Evolutionary conservation across 2,797 vertebrate genomes (phyloP), one percentile per base, ranked within the genome.

Genomic region (Ammospiza maritima): DNA sequence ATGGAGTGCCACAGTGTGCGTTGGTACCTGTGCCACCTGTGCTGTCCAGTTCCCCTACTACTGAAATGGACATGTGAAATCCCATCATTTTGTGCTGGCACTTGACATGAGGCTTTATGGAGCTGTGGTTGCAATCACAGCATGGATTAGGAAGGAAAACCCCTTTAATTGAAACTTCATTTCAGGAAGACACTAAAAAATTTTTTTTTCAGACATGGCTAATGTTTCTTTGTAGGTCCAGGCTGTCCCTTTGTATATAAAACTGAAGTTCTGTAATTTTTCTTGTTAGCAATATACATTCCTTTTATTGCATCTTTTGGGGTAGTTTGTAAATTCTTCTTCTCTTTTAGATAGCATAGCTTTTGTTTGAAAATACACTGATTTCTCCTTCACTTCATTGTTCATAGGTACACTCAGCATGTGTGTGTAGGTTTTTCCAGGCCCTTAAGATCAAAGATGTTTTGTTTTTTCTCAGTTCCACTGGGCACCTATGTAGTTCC

Each of bases 1-100:
- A 65, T 10, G 7, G 11, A 60, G 12, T 11, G 23, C 20, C 5
- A 40, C 11, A 0, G 0, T 0, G 0, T 48, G 20, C 13, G 2
- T 30, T 80, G 54, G 27, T 58, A 51, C 17, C 13, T 51, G 9
- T 26, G 20, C 34, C 3, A 1, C n/a, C 44, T 83, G 51, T 81
- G 30, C 56, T 81, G 62, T 54, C 26, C 2, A 1, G 17, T 67
- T 82, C 42, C 9, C 5, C 4, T 76, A 8, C 17, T 60, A 18
- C 34, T 3, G 3, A 45, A 72, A 69, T 4, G 2, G 15, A 53
- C 26, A 26, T 56, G 30, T 48, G 26, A 29, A 67, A 50, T 85
- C 44, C 22, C 6, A 15, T 53, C 2, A 9, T 82, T 88, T 81
- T 10, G 3, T 40, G 48, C 23, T 58, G 48, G 23, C 18, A 11